Evolutionary conservation across 2,797 vertebrate species (phyloP).

Genomic region (Pteropus rufus): DNA sequence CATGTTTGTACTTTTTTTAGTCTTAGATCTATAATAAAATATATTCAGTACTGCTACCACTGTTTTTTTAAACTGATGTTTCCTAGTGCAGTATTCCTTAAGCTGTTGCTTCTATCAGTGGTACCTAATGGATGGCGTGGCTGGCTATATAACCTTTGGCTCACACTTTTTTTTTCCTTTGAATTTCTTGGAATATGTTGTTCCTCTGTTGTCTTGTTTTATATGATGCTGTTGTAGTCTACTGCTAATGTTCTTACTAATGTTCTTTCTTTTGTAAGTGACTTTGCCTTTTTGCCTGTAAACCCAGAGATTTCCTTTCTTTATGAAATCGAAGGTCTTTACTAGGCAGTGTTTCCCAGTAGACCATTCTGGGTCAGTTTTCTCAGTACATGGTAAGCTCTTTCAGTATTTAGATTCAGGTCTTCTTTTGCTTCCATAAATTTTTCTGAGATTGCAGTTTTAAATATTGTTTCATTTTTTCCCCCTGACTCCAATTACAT

Average conservation of each 20-base stretch:
- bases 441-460: not conserved
- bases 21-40: not conserved
- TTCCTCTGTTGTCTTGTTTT: not conserved
- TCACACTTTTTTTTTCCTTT: not conserved
- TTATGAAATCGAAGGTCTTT: not conserved
- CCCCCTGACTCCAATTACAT: not conserved
- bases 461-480: not conserved
- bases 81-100: not conserved
- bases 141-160: not conserved
- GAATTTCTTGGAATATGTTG: not conserved
- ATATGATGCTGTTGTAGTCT: not conserved
- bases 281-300: not conserved
- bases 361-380: not conserved
- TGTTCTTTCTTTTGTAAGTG: not conserved
- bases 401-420: not conserved
- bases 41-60: not conserved
- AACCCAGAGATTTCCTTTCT: not conserved
- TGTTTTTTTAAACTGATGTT: not conserved
- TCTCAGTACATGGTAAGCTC: not conserved
- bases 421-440: not conserved
- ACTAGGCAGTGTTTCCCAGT: not conserved
- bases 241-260: not conserved
- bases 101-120: not conserved
- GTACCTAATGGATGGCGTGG: not conserved
- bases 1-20: not conserved